Percentiles rank a stretch among this genome's conserved stretches.
These are phyloP conservation scores for Caloenas nicobarica DNA, from an alignment of 2,113 vertebrate species.

Conservation along the genomic window DNA sequence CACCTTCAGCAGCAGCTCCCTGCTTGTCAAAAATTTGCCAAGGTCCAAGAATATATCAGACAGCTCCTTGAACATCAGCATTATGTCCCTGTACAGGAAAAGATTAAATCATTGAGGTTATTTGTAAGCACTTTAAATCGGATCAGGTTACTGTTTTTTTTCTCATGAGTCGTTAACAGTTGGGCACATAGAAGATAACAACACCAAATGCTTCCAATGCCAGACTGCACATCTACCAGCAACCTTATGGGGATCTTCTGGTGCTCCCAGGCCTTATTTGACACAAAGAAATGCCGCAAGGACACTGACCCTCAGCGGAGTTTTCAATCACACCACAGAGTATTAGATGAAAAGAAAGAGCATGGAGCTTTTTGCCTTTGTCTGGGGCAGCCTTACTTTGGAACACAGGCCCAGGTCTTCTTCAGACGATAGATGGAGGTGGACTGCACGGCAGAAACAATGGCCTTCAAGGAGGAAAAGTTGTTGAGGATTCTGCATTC, in stretches of 20 bases:
- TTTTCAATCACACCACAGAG: no score
- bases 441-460: slow-evolving; percentile 92
- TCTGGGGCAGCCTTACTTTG: slow-evolving; percentile 81
- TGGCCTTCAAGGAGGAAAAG: slow-evolving; percentile 92
- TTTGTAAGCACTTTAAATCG: neutral
- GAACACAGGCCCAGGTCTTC: slow-evolving; percentile 85
- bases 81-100: slow-evolving; percentile 79
- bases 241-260: no score
- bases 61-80: slow-evolving; percentile 91
- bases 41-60: slow-evolving; percentile 95
- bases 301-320: no score
- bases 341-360: neutral
- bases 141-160: neutral
- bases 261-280: no score
- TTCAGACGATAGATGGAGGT: slow-evolving; percentile 94
- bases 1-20: slow-evolving; percentile 95
- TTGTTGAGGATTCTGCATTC: slow-evolving; percentile 96
- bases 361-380: neutral
- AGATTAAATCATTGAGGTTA: neutral
- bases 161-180: no score
- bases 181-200: no score
- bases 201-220: no score
- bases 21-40: slow-evolving; percentile 91
- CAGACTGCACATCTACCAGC: no score
- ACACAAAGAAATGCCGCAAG: neutral